A percentile compares a stretch with the other conserved stretches of the same genome.
Conservation (phyloP, 2,113 vertebrate species). For the Lycocorax pyrrhopterus region DNA sequence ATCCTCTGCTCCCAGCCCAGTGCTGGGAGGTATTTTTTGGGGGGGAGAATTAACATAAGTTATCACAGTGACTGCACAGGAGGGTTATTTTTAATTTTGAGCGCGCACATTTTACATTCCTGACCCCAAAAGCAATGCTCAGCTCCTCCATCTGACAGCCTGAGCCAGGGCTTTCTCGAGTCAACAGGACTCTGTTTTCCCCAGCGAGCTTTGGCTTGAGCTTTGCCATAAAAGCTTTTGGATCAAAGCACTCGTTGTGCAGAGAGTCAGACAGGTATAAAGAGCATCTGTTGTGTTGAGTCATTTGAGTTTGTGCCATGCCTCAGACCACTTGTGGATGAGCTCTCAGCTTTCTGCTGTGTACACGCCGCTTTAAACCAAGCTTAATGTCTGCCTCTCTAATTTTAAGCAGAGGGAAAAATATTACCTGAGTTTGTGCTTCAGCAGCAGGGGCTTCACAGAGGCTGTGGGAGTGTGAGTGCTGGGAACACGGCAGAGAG, state of each 20-base stretch:
- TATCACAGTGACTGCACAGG: neutral
- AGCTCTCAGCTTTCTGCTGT: neutral
- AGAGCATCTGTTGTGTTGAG: conserved; percentile 40
- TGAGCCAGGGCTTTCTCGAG: neutral
- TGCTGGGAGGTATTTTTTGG: neutral
- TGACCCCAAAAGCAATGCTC: neutral
- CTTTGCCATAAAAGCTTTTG: neutral
- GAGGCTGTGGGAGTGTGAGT: neutral
- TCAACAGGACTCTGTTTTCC: neutral
- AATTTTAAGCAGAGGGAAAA: neutral
- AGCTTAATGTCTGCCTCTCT: neutral
- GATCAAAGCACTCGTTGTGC: neutral
- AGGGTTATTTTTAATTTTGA: neutral
- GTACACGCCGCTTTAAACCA: neutral
- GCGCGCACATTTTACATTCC: neutral
- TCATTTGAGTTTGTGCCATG: conserved; percentile 3
- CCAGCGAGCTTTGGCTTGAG: neutral
- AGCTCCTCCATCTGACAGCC: neutral
- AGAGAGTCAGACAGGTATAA: conserved; percentile 1
- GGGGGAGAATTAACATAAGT: neutral
- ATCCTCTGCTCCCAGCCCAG: neutral
- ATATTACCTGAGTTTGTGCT: neutral
- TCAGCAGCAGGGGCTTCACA: neutral
- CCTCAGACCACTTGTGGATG: neutral
- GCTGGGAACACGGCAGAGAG: neutral